Base-by-base conservation (phyloP, 2,888 invertebrate genomes). In the Criorhina ranunculi region DNA sequence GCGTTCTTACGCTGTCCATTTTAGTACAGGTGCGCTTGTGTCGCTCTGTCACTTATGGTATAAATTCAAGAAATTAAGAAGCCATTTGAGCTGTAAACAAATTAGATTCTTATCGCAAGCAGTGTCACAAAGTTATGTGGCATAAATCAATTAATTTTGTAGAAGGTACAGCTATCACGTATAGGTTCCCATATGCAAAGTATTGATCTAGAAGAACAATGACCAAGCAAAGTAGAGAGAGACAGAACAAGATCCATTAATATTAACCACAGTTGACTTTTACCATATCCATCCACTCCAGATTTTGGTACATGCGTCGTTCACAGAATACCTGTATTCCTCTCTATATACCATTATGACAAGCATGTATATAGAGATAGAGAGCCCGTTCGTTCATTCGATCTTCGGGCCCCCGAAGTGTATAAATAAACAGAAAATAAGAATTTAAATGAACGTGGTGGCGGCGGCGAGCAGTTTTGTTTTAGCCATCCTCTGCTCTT, bases 281-380 rank as follows among this genome's bases (percentile, higher is more conserved):
- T 69, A 79, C 79, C 79, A 83, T 75, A 83, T 79, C 42, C 51
- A 83, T 75, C 69, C 67, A 79, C 73, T 83, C 57, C 29, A 83
- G 73, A 83, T 83, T 83, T 83, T 83, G 83, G 83, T 83, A 83
- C 83, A 83, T 83, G 79, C 73, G 83, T 79, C 70, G 72, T 64
- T 79, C 79, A 73, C 42, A 57, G 46, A 79, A 79, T 83, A 83
- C 81, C 78, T 78, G 82, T 78, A 77, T 82, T 66, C 40, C 46
- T 42, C 17, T 57, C 29, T 77, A 59, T 82, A 64, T 53, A 72
- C 40, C 60, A 53, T 40, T 4, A 24, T 29, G 46, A 29, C 40
- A 67, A 35, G 40, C 59, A 42, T 66, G 60, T 70, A 59, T 29
- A 49, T 69, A 76, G 24, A 9, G 37, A 55, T 59, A 60, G 51